Evolutionary conservation across 1,140 invertebrate species (phyloP).

Genomic region (Lepidurus arcticus): DNA sequence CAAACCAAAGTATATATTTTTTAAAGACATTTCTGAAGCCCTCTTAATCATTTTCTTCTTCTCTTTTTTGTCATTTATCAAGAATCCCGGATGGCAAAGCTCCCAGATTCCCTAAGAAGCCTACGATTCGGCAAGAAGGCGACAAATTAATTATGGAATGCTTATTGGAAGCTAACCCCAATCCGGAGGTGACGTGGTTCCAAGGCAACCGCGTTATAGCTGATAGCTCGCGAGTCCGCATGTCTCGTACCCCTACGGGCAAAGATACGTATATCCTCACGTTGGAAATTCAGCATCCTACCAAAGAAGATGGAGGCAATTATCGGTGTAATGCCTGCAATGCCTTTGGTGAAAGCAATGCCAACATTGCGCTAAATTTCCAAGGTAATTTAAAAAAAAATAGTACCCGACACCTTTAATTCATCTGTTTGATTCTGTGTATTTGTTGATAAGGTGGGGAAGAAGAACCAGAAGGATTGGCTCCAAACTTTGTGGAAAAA

Average conservation of each 20-base stretch:
- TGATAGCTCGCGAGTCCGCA: constrained; percentile 75
- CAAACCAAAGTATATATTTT: constrained; percentile 52
- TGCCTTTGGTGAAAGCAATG: constrained; percentile 96
- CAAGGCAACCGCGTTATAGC: constrained; percentile 75
- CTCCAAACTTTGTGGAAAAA: constrained; percentile 93
- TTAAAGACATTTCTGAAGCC: constrained; percentile 32
- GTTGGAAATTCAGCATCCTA: constrained; percentile 88
- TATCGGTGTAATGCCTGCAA: constrained; percentile 99
- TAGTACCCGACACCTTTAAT: neutral
- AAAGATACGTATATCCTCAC: constrained; percentile 86
- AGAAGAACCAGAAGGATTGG: constrained; percentile 79
- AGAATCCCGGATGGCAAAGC: constrained; percentile 92
- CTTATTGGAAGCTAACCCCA: constrained; percentile 85
- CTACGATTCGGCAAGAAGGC: constrained; percentile 90
- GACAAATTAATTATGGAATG: constrained; percentile 93
- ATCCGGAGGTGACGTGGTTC: constrained; percentile 91
- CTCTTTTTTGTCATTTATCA: constrained; percentile 39
- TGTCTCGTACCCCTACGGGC: constrained; percentile 72
- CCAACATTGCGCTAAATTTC: constrained; percentile 99
- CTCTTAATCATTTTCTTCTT: constrained; percentile 5
- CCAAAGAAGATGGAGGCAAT: constrained; percentile 90
- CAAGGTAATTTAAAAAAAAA: constrained; percentile 66
- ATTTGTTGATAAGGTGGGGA: constrained; percentile 61
- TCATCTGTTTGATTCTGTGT: constrained; percentile 28
- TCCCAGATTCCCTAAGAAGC: constrained; percentile 93